Base-by-base conservation (phyloP, 2,113 vertebrate species). In the Paradoxurus hermaphroditus region DNA sequence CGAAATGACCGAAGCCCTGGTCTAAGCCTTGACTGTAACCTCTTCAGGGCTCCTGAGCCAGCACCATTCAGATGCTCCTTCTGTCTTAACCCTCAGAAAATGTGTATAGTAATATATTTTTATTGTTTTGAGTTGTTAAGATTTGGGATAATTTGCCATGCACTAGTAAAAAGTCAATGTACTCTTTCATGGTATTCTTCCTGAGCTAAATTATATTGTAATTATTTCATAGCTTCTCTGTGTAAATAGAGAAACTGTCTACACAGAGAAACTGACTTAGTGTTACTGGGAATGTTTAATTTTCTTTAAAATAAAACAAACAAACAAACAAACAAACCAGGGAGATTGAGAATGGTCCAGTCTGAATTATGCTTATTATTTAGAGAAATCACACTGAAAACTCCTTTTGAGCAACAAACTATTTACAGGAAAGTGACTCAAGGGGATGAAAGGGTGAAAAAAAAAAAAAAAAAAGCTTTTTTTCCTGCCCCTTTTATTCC, bases 371-470 rank as follows among this genome's bases (percentile, higher is more conserved):
- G 12, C 44, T 93, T 63, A n/a, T n/a, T 65, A 46, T 62, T 95
- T 86, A 93, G 41, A 87, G 65, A 82, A 88, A 91, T 86, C 29
- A 68, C 39, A 81, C 68, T 70, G 92, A 95, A 96, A 79, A 84
- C 84, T 89, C 29, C 29, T 93, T 75, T 91, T 72, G 44, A 94
- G 53, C 94, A 63, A 51, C 49, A 93, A 72, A 65, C 83, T 31
- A 94, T 86, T 89, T 87, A 46, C 44, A 75, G 73, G 79, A 85
- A 95, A 84, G 46, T 91, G 82, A 91, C 59, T 92, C 81, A 75
- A 46, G n/a, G 51, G 56, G n/a, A 68, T 83, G n/a, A 96, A 95
- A 97, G 75, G 25, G 16, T 88, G 12, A 34, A 96, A 77, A 63
- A 44, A 95, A 68, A 85, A 59, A 67, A 79, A 51, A 59, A 29